These are phyloP conservation scores for Yoshiicerus persimilis DNA, from an alignment of 1,140 invertebrate genomes.

Conservation along the genomic window DNA sequence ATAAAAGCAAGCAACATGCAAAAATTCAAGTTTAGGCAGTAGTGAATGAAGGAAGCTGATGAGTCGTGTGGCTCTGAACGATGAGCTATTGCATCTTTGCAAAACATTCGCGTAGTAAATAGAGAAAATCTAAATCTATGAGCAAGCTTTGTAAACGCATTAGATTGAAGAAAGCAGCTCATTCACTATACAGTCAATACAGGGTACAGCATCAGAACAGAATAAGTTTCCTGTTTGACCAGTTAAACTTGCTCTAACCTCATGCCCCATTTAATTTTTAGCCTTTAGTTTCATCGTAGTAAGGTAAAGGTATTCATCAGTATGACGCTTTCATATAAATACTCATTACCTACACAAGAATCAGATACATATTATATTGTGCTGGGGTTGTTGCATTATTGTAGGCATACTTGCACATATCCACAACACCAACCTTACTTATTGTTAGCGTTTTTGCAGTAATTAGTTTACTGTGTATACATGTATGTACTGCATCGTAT, in stretches of 20 bases:
- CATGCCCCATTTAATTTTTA: conserved; percentile 44
- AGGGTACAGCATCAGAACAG: not conserved
- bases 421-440: not conserved
- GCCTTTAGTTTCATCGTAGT: not conserved
- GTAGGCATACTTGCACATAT: not conserved
- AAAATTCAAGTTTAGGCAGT: not conserved
- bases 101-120: not conserved
- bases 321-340: not conserved
- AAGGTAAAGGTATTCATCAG: not conserved
- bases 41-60: not conserved
- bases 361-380: not conserved
- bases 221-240: conserved; percentile 45
- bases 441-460: not conserved
- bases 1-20: not conserved
- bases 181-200: too few relatives aligned
- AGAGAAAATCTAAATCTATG: not conserved
- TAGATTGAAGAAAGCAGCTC: conserved; percentile 13
- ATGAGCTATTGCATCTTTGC: not conserved
- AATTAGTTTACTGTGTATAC: not conserved
- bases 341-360: not conserved
- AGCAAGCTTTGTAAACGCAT: not conserved
- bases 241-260: conserved; percentile 34
- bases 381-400: not conserved
- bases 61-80: conserved; percentile 14
- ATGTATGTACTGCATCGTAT: not conserved